Evolutionary conservation across 2,888 invertebrate genomes (phyloP).

Genomic region (Mesoligia furuncula): DNA sequence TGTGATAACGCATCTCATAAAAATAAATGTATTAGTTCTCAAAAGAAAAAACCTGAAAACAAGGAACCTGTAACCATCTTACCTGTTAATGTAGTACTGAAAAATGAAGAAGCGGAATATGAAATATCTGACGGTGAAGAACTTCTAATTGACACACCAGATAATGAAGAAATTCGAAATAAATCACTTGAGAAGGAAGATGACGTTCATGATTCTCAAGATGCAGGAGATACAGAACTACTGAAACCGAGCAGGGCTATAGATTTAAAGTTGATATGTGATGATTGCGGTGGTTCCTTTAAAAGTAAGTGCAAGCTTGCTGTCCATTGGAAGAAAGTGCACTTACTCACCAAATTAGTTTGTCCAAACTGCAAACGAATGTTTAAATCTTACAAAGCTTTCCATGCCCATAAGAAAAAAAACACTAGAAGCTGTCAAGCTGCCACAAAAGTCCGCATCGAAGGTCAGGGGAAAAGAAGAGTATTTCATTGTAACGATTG

Average conservation of each 20-base stretch:
- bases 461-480: conserved; percentile 76
- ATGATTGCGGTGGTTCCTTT: conserved; percentile 71
- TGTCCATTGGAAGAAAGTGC: conserved; percentile 74
- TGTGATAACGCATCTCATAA: background rate
- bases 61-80: background rate
- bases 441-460: conserved; percentile 69
- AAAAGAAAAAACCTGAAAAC: background rate
- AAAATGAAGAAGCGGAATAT: conserved; percentile 23
- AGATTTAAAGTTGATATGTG: conserved; percentile 60
- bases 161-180: background rate
- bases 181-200: background rate
- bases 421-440: conserved; percentile 66
- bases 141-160: background rate
- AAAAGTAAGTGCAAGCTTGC: conserved; percentile 74
- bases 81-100: conserved; percentile 9
- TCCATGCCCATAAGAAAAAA: conserved; percentile 69
- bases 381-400: conserved; percentile 76
- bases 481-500: conserved; percentile 74
- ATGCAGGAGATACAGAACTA: background rate
- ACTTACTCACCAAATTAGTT: conserved; percentile 62
- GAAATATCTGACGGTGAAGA: conserved; percentile 13
- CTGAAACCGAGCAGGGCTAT: conserved; percentile 41
- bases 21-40: background rate
- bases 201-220: background rate
- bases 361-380: conserved; percentile 70